These are phyloP conservation scores for Tipula helvola DNA, from an alignment of 2,888 invertebrate species.

Conservation along the genomic window DNA sequence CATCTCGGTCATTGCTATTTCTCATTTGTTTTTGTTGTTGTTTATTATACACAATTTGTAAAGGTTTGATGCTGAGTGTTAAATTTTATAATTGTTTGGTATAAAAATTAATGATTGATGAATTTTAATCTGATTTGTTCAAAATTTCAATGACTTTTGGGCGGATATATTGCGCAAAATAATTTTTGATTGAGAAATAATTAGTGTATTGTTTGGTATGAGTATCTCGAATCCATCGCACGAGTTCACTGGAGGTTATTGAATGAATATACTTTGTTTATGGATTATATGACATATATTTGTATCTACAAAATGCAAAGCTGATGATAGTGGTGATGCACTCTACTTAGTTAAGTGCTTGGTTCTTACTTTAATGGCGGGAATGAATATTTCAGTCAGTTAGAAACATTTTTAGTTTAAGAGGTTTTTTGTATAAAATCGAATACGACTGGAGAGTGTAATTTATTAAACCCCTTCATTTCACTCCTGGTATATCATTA, in stretches of 20 bases:
- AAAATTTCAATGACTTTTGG: not conserved
- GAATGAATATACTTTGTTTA: not conserved
- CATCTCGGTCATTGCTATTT: not conserved
- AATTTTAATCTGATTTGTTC: conserved; percentile 4
- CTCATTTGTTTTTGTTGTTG: not conserved
- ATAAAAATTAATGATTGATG: not conserved
- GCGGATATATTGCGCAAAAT: not conserved
- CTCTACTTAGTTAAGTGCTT: too few species aligned
- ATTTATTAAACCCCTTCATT: too few species aligned
- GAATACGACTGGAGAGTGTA: too few species aligned
- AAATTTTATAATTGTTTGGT: not conserved
- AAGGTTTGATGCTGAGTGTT: not conserved
- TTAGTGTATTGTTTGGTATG: not conserved
- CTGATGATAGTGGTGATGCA: too few species aligned
- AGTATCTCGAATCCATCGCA: not conserved
- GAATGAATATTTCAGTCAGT: too few species aligned
- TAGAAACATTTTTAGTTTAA: too few species aligned
- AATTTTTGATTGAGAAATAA: not conserved
- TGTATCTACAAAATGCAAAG: too few species aligned
- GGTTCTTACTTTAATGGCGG: too few species aligned
- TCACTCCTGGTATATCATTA: too few species aligned
- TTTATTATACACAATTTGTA: not conserved
- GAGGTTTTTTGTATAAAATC: too few species aligned
- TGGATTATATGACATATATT: not conserved
- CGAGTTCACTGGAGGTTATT: not conserved